Evolutionary conservation across 2,113 vertebrate genomes (phyloP), one percentile per base, ranked within the genome.

Genomic region (Megaceryle maxima): DNA sequence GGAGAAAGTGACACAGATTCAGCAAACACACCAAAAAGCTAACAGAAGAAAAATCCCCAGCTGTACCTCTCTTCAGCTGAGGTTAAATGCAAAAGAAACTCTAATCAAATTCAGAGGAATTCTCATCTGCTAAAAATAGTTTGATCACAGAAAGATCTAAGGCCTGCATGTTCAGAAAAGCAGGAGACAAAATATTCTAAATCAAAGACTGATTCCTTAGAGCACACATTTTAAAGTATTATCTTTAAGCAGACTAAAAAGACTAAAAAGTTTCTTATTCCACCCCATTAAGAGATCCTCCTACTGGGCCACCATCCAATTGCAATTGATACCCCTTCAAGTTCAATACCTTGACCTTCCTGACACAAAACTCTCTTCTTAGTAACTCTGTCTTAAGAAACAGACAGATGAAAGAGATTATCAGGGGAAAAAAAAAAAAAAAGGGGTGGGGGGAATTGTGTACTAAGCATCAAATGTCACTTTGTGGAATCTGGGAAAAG

Each of bases 331-430:
- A 88, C 17, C 55, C 46, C 17, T 56, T 68, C 73, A 73, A 74
- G 46, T 84, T 91, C 57, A 94, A 72, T 44, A 33, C 41, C 68
- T 92, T 95, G 85, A 95, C 89, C 88, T 41, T 90, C 53, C 68
- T 57, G 74, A 83, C 43, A 94, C n/a, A 90, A 83, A 94, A 60
- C 12, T 77, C 29, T 89, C 20, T 82, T 91, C 69, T 87, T 26
- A 79, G 81, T 55, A 95, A 81, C 70, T 95, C 44, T 80, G n/a
- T 75, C 19, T 88, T 90, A 43, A 94, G 90, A 81, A 73, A 82
- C 18, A 84, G 57, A 69, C 13, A 92, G 88, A 68, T 68, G 62
- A 96, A 79, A 91, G 81, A 88, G 57, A 51, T 17, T 3, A 28
- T 4, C 2, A 7, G 7, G 44, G 41, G 16, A 20, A 35, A 70